Percentiles rank a stretch among this genome's conserved stretches.
These are phyloP conservation scores for Pangasius larnaudii DNA, from an alignment of 2,797 vertebrate genomes.

Conservation along the genomic window DNA sequence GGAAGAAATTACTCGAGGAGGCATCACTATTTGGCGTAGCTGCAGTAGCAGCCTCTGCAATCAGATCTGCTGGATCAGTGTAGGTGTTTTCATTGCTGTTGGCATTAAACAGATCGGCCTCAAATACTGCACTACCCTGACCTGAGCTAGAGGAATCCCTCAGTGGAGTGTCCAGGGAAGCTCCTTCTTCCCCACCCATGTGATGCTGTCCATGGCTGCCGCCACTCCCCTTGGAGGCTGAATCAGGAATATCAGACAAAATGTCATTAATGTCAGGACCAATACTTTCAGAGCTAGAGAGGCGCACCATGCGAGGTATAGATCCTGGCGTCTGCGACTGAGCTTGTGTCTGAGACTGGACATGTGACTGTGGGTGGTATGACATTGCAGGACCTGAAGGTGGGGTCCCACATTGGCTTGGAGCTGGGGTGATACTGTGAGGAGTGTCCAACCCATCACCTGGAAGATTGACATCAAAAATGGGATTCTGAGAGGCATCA, in stretches of 20 bases:
- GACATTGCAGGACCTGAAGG: constrained; percentile 86
- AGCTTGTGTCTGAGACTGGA: constrained; percentile 76
- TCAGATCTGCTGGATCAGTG: constrained; percentile 92
- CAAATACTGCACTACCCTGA: constrained; percentile 94
- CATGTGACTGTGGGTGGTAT: constrained; percentile 75
- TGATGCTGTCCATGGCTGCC: constrained; percentile 75
- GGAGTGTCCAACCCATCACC: constrained; percentile 94
- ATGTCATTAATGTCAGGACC: constrained; percentile 96
- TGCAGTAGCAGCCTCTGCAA: constrained; percentile 88
- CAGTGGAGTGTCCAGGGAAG: constrained; percentile 89
- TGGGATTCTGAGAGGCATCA: constrained; percentile 92
- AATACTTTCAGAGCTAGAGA: constrained; percentile 96
- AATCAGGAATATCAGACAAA: constrained; percentile 94
- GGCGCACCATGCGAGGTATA: constrained; percentile 84
- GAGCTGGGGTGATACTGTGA: constrained; percentile 95
- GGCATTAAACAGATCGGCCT: constrained; percentile 91
- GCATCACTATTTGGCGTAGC: constrained; percentile 93
- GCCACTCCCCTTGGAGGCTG: constrained; percentile 85
- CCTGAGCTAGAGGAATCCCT: constrained; percentile 96
- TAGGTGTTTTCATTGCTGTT: constrained; percentile 95
- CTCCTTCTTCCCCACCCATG: constrained; percentile 77
- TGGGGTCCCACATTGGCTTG: constrained; percentile 95
- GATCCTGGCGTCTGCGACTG: constrained; percentile 74
- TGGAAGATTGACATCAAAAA: constrained; percentile 94
- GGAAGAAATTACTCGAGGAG: constrained; percentile 93